A percentile compares a stretch with the other conserved stretches of the same genome.
These are phyloP conservation scores for Hirtodrosophila duncani DNA, from an alignment of 2,888 invertebrate genomes.

Conservation along the genomic window DNA sequence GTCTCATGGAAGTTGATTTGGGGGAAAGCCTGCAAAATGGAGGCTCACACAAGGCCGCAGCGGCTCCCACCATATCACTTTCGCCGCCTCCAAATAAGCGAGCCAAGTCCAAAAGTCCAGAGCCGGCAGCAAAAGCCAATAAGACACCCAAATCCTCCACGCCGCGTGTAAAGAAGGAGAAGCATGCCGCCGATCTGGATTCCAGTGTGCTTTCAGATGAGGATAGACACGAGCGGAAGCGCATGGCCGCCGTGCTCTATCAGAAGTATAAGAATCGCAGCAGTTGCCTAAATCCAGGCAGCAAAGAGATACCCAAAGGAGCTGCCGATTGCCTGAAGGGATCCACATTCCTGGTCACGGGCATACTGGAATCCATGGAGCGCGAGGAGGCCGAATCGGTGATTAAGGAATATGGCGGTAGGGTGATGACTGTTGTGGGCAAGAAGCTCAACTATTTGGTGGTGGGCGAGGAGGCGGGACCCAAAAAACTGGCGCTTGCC, in stretches of 20 bases:
- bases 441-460: conserved; percentile 89
- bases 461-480: conserved; percentile 91
- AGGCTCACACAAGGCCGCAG: too few relatives aligned
- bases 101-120: conserved; percentile 21
- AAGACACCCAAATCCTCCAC: conserved; percentile 32
- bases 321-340: conserved; percentile 85
- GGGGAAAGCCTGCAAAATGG: conserved; percentile 34
- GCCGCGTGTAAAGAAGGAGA: conserved; percentile 43
- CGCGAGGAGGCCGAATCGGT: conserved; percentile 87
- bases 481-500: conserved; percentile 89
- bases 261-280: conserved; percentile 87
- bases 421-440: conserved; percentile 85
- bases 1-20: conserved; percentile 66
- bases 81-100: conserved; percentile 12
- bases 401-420: conserved; percentile 89
- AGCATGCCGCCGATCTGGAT: conserved; percentile 56
- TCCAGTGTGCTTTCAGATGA: conserved; percentile 80
- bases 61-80: not conserved
- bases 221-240: conserved; percentile 84
- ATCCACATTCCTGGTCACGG: conserved; percentile 87
- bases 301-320: conserved; percentile 90
- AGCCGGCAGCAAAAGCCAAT: conserved; percentile 2
- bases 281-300: conserved; percentile 89
- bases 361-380: conserved; percentile 92
- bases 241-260: conserved; percentile 83